These are phyloP conservation scores for Nycticebus coucang DNA, from an alignment of 2,113 vertebrate species.

Conservation along the genomic window DNA sequence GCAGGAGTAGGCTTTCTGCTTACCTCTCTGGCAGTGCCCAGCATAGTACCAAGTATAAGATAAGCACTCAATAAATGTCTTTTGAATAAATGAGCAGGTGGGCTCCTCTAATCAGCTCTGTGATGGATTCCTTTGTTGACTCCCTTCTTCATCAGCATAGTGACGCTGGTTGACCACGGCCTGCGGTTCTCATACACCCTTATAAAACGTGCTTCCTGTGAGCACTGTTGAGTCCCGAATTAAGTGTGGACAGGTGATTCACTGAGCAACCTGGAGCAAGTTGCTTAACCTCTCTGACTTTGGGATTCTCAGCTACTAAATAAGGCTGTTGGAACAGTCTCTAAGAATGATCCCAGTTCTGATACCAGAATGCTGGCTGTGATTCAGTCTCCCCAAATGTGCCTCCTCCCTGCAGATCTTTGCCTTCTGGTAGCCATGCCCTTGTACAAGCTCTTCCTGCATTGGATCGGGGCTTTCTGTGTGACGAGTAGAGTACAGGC, in stretches of 20 bases:
- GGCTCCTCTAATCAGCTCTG: not conserved
- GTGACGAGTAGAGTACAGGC: too few species aligned
- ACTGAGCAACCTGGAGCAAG: not conserved
- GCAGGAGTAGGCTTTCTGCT: not conserved
- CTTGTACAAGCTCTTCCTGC: not conserved
- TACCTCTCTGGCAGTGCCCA: too few species aligned
- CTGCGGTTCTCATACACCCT: not conserved
- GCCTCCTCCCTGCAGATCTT: not conserved
- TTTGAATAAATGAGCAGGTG: not conserved
- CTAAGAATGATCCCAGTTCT: not conserved
- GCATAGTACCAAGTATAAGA: not conserved
- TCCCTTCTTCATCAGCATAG: not conserved
- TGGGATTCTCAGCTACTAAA: not conserved
- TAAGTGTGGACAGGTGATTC: not conserved
- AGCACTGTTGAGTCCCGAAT: not conserved
- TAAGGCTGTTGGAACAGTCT: not conserved
- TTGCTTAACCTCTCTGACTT: not conserved
- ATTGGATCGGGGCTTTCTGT: not conserved
- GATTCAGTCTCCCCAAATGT: not conserved
- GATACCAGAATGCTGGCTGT: not conserved
- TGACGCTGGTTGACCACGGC: not conserved
- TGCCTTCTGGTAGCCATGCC: not conserved
- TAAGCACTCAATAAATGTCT: not conserved
- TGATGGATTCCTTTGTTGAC: not conserved
- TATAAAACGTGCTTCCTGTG: not conserved